Base-by-base conservation (phyloP, 2,797 vertebrate species). In the Anomalospiza imberbis region DNA sequence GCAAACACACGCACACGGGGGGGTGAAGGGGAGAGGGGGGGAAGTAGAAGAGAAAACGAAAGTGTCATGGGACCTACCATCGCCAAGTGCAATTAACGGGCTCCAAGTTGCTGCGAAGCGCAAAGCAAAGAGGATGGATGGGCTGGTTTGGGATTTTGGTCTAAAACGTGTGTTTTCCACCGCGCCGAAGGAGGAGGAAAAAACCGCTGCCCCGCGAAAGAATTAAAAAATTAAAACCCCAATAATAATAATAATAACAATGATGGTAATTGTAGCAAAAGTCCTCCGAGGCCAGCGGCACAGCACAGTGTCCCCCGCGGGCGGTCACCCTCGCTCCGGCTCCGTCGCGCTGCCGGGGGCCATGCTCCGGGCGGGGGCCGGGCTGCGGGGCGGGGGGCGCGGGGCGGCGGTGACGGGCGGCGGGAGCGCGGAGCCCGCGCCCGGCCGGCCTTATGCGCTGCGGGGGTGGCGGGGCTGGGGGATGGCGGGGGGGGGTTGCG, bases 1-100 rank as follows among this genome's bases (percentile, higher is more conserved):
- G 65, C 65, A 68, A 68, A 50, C 65, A 50, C 65, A 32, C 65
- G 65, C 65, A 31, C 65, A 32, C 53, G 53, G 31, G 31, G 53
- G 53, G 53, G 53, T 32, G 53, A 54, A 54, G 53, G 53, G 51
- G 47, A 67, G 66, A 50, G 65, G 47, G 66, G 66, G 45, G 83
- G 48, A 62, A 85, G 57, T 62, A 73, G 54, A 79, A 85, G 74
- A 85, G 77, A 63, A 92, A 77, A 76, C 29, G 93, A 97, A 97
- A 97, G 89, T 91, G 95, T 85, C 91, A 80, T 67, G 96, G 94
- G 95, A 68, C 66, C 66, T 68, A 68, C 97, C 97, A 98, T 98
- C 80, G 96, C 96, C 91, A 94, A 91, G 95, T 92, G 96, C 96
- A 95, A 97, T 94, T 96, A 97, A 94, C 96, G 96, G 95, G 94